These are phyloP conservation scores for Centropus bengalensis DNA, from an alignment of 2,113 vertebrate genomes.

Conservation along the genomic window DNA sequence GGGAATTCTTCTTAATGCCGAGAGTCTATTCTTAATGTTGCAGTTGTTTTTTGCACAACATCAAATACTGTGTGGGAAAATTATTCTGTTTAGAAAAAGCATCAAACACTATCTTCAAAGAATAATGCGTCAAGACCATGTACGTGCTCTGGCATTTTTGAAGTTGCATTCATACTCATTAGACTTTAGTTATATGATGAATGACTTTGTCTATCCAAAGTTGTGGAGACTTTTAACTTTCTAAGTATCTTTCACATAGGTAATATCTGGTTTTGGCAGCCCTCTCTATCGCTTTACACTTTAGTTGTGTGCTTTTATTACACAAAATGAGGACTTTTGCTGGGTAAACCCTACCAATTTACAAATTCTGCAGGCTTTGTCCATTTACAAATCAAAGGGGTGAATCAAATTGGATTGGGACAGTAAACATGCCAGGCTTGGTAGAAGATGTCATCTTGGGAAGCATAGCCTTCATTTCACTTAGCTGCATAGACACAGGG, in stretches of 20 bases:
- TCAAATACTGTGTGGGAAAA: constrained; percentile 11
- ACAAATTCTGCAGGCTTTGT: neutral
- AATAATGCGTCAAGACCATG: neutral
- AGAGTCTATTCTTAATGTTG: neutral
- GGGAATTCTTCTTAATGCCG: neutral
- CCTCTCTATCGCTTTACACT: neutral
- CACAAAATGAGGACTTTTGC: neutral
- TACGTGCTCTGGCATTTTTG: neutral
- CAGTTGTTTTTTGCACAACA: constrained; percentile 15
- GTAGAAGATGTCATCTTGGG: neutral
- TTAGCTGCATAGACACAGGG: neutral
- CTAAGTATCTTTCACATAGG: neutral
- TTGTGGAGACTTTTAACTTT: neutral
- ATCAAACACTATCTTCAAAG: constrained; percentile 59
- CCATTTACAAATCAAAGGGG: neutral
- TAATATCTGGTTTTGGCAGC: neutral
- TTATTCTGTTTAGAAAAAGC: constrained; percentile 58
- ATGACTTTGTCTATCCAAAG: neutral
- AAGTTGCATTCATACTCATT: constrained; percentile 32
- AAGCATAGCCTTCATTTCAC: neutral
- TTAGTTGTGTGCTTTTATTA: neutral
- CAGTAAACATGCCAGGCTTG: neutral
- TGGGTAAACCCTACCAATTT: neutral
- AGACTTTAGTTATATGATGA: constrained; percentile 11
- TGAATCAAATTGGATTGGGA: neutral